A percentile compares a stretch with the other conserved stretches of the same genome.
Evolutionary conservation across 2,113 vertebrate species (phyloP).

Genomic region (Sorex araneus): DNA sequence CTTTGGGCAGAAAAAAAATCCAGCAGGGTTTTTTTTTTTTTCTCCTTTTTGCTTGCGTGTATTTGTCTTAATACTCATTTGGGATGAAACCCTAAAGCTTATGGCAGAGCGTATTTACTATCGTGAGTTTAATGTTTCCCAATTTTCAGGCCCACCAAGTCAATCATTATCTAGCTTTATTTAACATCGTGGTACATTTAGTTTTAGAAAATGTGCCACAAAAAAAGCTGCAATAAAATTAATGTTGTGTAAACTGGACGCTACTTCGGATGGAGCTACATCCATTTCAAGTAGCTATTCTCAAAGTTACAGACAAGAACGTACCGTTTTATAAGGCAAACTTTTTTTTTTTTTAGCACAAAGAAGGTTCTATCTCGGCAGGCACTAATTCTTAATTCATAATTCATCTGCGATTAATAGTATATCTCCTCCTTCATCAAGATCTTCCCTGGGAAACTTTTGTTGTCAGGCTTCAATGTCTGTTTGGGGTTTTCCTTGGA

Average conservation of each 20-base stretch:
- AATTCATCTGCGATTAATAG: not conserved
- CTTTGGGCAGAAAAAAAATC: not conserved
- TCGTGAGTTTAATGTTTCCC: slow-evolving; percentile 11
- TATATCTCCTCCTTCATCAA: not conserved
- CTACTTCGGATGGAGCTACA: not conserved
- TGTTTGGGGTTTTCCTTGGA: not conserved
- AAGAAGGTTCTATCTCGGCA: not conserved
- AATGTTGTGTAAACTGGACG: slow-evolving; percentile 39
- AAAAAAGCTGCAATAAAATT: slow-evolving; percentile 52
- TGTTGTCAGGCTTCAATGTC: not conserved
- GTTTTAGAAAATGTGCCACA: slow-evolving; percentile 34
- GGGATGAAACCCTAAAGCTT: not conserved
- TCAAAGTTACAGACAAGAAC: not conserved
- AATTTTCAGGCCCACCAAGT: not conserved
- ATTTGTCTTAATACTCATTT: not conserved
- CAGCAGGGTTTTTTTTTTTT: too few relatives aligned
- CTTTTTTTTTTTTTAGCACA: not conserved
- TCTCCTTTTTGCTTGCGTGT: not conserved
- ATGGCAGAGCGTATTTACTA: not conserved
- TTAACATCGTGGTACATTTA: not conserved
- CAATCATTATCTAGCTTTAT: slow-evolving; percentile 40
- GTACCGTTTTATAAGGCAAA: not conserved
- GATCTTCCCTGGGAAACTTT: not conserved
- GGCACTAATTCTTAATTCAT: not conserved
- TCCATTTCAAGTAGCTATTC: not conserved